phyloP scores from a whole-genome alignment of 2,888 invertebrate genomes.

The Eueremaeus valkanovi region DNA sequence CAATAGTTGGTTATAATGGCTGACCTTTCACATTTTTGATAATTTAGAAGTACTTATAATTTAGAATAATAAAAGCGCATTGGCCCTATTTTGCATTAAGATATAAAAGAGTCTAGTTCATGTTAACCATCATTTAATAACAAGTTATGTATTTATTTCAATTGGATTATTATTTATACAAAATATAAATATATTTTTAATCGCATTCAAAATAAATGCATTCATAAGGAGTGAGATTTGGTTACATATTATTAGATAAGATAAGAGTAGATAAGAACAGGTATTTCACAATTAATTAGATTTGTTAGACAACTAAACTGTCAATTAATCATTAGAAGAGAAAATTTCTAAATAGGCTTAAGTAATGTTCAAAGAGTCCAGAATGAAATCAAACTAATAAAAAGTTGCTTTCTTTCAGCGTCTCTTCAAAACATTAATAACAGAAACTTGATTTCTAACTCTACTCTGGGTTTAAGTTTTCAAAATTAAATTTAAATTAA shows the following conservation, averaged over 20 bases:
- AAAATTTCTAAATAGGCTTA: background rate
- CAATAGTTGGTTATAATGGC: no score
- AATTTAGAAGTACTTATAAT: no score
- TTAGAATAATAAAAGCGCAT: no score
- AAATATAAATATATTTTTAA: background rate
- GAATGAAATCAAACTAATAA: no score
- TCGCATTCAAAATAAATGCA: background rate
- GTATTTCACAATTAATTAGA: constrained; percentile 9
- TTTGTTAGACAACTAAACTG: background rate
- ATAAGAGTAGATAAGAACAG: background rate
- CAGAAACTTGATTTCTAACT: background rate
- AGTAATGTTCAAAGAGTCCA: background rate
- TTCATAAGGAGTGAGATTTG: background rate
- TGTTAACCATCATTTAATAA: no score
- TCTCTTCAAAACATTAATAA: background rate
- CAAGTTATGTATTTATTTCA: background rate
- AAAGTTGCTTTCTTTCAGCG: no score
- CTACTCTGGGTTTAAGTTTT: background rate
- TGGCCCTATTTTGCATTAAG: no score
- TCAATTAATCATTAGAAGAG: constrained; percentile 1
- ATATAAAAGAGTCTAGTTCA: no score
- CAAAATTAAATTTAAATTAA: background rate
- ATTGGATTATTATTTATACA: background rate
- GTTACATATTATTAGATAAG: constrained; percentile 12
- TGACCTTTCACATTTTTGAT: no score